Base-by-base conservation (phyloP, 2,888 invertebrate genomes). In the Adineta ricciae region DNA sequence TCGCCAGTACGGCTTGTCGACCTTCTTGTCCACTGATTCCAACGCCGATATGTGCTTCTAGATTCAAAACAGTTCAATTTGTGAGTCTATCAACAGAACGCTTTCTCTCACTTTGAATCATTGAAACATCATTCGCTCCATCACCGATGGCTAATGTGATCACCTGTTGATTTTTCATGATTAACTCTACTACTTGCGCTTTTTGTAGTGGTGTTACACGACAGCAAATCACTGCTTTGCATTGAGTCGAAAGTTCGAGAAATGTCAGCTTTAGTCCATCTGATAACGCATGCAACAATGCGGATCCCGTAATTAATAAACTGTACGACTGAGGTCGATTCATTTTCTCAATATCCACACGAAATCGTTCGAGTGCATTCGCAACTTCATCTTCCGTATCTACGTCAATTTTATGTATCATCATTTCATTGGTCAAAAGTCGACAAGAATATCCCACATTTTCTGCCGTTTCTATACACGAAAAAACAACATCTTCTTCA, bases 361-460 rank as follows among this genome's bases (percentile, higher is more conserved):
- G 78, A 78, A 78, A 38, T 41, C 24, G 21, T 19, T 78, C 4
- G 24, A 78, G 41, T 41, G 0, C 41, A 41, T 11, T 86, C 84
- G 88, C 95, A 88, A 90, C 91, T 50, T 89, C 89, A 14, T 89
- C 89, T 83, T 87, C 87, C 5, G 89, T 88, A 73, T 89, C 89
- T 84, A 94, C 96, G 91, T 97, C 97, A 86, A 97, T 94, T 86
- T 96, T 94, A 91, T 96, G 96, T 86, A 96, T 94, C 91, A 98
- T 94, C 93, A 98, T 94, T 88, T 98, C 97, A 91, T 98, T 97
- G 16, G 96, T 96, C 85, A 99, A 92, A 88, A 99, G 92, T 90
- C 96, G 96, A 90, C 97, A 98, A 73, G 97, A 96, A 91, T 97
- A 99, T 52, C 98, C 99, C 89, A 99, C 98, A 92, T 99, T 99